Evolutionary conservation across 2,888 invertebrate genomes (phyloP).

Genomic region (Bimastos eiseni): DNA sequence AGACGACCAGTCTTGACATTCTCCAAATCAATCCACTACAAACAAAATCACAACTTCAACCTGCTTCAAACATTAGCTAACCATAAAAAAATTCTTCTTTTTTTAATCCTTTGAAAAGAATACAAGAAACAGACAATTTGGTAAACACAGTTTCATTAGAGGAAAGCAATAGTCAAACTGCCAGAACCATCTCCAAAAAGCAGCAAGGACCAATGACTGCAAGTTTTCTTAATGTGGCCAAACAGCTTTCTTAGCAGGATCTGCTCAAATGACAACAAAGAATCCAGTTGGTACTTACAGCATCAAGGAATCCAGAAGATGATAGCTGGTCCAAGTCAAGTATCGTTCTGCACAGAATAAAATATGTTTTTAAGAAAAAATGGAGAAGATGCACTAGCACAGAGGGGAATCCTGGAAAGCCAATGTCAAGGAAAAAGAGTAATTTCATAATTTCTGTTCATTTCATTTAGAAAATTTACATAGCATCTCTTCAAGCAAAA

Average conservation of each 20-base stretch:
- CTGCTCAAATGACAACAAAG: not conserved
- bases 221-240: not conserved
- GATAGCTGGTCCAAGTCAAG: conserved; percentile 74
- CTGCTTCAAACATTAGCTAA: not conserved
- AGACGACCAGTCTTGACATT: conserved; percentile 93
- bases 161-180: no score
- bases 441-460: no score
- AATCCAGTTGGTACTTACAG: conserved; percentile 66
- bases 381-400: not conserved
- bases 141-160: not conserved
- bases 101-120: not conserved
- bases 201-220: not conserved
- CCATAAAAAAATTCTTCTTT: not conserved
- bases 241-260: not conserved
- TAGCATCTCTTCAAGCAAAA: no score
- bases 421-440: not conserved
- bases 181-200: not conserved
- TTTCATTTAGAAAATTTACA: no score
- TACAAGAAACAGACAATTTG: not conserved
- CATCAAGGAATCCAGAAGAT: conserved; percentile 73
- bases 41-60: conserved; percentile 32
- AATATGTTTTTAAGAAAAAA: not conserved
- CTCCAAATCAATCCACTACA: conserved; percentile 89
- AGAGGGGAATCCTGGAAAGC: not conserved
- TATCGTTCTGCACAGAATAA: conserved; percentile 69